Evolutionary conservation across 2,797 vertebrate species (phyloP), one percentile per base, ranked within the genome.

Genomic region (Sebastes minor): DNA sequence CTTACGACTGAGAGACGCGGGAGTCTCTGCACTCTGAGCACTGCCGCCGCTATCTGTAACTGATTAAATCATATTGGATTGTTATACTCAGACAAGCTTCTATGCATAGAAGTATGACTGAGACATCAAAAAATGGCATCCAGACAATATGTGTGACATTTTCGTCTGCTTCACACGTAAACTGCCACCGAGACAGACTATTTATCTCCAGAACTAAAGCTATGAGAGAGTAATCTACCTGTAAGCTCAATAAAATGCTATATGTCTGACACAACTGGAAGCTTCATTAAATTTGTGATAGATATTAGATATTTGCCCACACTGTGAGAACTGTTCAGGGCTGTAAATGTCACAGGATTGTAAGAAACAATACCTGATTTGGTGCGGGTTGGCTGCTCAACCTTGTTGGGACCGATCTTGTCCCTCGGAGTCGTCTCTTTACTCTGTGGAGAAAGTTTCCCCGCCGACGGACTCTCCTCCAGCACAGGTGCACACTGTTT

Each of bases 401-500:
- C 70, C 76, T 92, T 91, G 67, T 28, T 84, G 33, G 88, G 73
- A 66, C 79, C 73, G 81, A 74, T 86, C 73, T 91, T 92, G 76
- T 92, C 92, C 86, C 86, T 90, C 57, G 76, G 70, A 76, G 56
- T 79, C 35, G 81, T 27, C 76, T 86, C 86, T 88, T 92, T 91
- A 16, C 74, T 76, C 73, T 30, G 85, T 27, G 84, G 82, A 78
- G 87, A 86, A 81, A 70, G 81, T 83, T 83, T 90, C 65, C 84
- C 88, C 23, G 70, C 89, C 27, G 86, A 71, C 13, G 75, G 83
- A 82, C 82, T 86, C 78, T 81, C 88, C 81, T 94, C 92, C 78
- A 80, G 85, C 78, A 63, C 88, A 88, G 94, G 85, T 88, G 90
- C 78, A 78, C 80, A 82, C 79, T 85, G 91, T 89, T 95, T 96